Evolutionary conservation across 1,140 invertebrate genomes (phyloP), one percentile per base, ranked within the genome.

Genomic region (Vanessa atalanta): DNA sequence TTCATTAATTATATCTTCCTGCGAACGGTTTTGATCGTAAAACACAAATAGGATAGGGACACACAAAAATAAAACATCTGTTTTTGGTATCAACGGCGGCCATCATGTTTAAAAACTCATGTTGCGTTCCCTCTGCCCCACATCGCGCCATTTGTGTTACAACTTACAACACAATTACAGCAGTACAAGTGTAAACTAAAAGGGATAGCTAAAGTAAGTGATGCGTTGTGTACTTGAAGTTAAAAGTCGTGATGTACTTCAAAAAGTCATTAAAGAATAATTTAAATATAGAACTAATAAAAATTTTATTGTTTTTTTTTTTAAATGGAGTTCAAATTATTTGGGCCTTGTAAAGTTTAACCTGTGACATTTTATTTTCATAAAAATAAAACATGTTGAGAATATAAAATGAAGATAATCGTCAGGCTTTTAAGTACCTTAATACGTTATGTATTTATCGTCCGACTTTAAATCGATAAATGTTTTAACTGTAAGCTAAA

Each of bases 1-100:
- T 83, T 79, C 79, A 87, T 88, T 88, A 86, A 87, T 90, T 83
- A 89, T 83, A 82, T 81, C 87, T 88, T 90, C 84, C 88, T 89
- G 86, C 82, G 72, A 77, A 73, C 78, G 65, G 74, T 73, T 78
- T 83, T 65, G 74, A 67, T 88, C 84, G 83, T 88, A 81, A 85
- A 88, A 79, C 81, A 84, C 76, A 79, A 83, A 83, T 82, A 84
- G 81, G 71, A 76, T 68, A 80, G 79, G 74, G 80, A 86, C 81
- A 85, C 74, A 82, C 81, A 60, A 83, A 88, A 88, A 88, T 88
- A 88, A 82, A 82, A 71, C 79, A 82, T 86, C 81, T 87, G 85
- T 83, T 89, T 87, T 84, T 83, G 85, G 81, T 81, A 81, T 81
- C 77, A 78, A 69, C 61, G 60, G 61, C 72, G 50, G 72, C 66